Evolutionary conservation across 2,113 vertebrate genomes (phyloP).

Genomic region (Eretmochelys imbricata): DNA sequence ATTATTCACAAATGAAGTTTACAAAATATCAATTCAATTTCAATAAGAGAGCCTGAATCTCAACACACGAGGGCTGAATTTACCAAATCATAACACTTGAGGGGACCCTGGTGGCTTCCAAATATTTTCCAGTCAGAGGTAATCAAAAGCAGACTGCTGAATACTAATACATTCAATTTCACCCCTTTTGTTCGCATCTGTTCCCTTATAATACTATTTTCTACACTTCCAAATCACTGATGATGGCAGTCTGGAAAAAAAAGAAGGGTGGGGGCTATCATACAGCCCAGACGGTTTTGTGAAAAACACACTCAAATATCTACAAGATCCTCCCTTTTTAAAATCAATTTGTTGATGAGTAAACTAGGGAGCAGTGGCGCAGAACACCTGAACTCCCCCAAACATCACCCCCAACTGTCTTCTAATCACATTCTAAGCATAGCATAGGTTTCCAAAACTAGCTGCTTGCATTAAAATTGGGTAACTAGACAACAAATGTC

Average conservation of each 20-base stretch:
- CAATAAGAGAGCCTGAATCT: slow-evolving; percentile 87
- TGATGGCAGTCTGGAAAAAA: slow-evolving; percentile 30
- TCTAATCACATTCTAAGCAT: background rate
- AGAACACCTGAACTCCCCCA: background rate
- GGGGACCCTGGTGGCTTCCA: slow-evolving; percentile 91
- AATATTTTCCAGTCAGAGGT: slow-evolving; percentile 94
- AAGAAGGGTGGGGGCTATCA: background rate
- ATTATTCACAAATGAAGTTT: slow-evolving; percentile 99
- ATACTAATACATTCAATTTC: slow-evolving; percentile 97
- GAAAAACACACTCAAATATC: slow-evolving; percentile 44
- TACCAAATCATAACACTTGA: slow-evolving; percentile 88
- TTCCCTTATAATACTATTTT: slow-evolving; percentile 88
- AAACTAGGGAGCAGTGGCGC: background rate
- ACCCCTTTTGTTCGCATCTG: slow-evolving; percentile 93
- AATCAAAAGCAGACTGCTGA: slow-evolving; percentile 93
- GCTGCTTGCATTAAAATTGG: background rate
- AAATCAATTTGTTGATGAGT: slow-evolving; percentile 51
- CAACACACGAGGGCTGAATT: slow-evolving; percentile 85
- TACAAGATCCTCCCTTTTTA: slow-evolving; percentile 51
- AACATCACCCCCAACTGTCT: background rate
- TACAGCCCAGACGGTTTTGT: slow-evolving; percentile 27
- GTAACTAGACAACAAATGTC: background rate
- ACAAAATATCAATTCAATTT: slow-evolving; percentile 99
- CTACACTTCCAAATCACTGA: slow-evolving; percentile 82
- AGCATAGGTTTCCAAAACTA: background rate